Evolutionary conservation across 1,140 invertebrate species (phyloP).

Genomic region (Leptopilina boulardi): DNA sequence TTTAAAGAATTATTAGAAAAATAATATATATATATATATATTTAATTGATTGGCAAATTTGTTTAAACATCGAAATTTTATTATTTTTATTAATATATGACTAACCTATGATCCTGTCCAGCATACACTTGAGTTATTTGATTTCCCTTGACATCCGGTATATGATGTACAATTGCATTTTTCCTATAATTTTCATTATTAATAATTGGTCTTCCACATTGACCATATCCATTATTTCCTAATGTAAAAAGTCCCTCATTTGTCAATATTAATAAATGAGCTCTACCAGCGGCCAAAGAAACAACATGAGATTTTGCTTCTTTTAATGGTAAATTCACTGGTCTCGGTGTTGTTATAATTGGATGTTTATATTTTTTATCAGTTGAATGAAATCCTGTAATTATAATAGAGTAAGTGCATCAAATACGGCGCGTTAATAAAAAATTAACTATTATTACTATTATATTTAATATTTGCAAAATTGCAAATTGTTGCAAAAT

Average conservation of each 20-base stretch:
- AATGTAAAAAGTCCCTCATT: slow-evolving; percentile 88
- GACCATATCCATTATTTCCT: slow-evolving; percentile 96
- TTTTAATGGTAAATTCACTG: slow-evolving; percentile 84
- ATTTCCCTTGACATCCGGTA: slow-evolving; percentile 80
- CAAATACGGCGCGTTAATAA: no score
- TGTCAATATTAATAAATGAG: slow-evolving; percentile 90
- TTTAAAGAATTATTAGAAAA: no score
- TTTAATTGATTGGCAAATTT: no score
- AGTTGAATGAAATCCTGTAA: slow-evolving; percentile 78
- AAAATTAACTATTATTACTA: no score
- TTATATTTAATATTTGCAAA: no score
- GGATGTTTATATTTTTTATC: slow-evolving; percentile 82
- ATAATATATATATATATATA: no score
- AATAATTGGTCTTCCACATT: slow-evolving; percentile 92
- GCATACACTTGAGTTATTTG: slow-evolving; percentile 81
- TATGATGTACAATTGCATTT: slow-evolving; percentile 81
- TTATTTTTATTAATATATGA: slow-evolving; percentile 35
- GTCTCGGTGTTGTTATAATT: slow-evolving; percentile 84
- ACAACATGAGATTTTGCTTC: slow-evolving; percentile 76
- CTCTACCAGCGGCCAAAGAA: slow-evolving; percentile 88
- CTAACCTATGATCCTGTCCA: slow-evolving; percentile 91
- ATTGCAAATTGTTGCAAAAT: no score
- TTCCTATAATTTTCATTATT: slow-evolving; percentile 85
- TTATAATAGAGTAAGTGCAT: slow-evolving; percentile 37
- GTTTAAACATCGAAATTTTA: slow-evolving; percentile 1